Evolutionary conservation across 2,797 vertebrate species (phyloP).

Genomic region (Gymnocypris eckloni): DNA sequence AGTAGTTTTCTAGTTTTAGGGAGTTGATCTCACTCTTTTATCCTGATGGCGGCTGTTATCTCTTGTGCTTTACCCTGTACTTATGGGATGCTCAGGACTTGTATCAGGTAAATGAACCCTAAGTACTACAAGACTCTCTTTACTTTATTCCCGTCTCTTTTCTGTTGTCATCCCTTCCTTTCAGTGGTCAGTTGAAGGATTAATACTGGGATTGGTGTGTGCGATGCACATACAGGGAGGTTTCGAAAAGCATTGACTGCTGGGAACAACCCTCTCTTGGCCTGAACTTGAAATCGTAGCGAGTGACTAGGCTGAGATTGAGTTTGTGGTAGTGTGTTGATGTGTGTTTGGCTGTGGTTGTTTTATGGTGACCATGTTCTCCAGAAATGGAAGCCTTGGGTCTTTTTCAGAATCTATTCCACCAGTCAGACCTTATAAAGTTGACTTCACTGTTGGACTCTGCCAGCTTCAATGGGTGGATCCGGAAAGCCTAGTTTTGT

Average conservation of each 20-base stretch:
- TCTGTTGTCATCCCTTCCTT: constrained; percentile 67
- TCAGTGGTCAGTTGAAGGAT: constrained; percentile 71
- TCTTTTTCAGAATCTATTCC: constrained; percentile 47
- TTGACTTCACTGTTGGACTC: constrained; percentile 17
- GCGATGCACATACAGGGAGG: constrained; percentile 25
- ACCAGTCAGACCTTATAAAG: background rate
- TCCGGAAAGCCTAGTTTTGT: background rate
- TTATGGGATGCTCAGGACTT: constrained; percentile 95
- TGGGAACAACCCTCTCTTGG: constrained; percentile 13
- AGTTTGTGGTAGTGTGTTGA: constrained; percentile 48
- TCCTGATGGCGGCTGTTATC: constrained; percentile 85
- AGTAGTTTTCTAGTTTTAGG: constrained; percentile 50
- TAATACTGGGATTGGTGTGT: constrained; percentile 82
- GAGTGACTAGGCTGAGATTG: constrained; percentile 25
- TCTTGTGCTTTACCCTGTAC: constrained; percentile 91
- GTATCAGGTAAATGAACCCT: constrained; percentile 89
- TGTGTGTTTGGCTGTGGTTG: constrained; percentile 56
- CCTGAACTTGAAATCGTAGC: background rate
- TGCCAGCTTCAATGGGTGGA: constrained; percentile 24
- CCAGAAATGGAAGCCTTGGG: constrained; percentile 39
- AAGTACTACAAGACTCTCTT: constrained; percentile 63
- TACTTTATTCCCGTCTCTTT: constrained; percentile 66
- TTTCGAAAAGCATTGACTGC: constrained; percentile 21
- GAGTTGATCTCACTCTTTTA: constrained; percentile 59
- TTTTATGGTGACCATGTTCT: constrained; percentile 39